Percentiles rank a stretch among this genome's conserved stretches.
phyloP scores from a whole-genome alignment of 2,888 invertebrate genomes.

The Hesperia comma region DNA sequence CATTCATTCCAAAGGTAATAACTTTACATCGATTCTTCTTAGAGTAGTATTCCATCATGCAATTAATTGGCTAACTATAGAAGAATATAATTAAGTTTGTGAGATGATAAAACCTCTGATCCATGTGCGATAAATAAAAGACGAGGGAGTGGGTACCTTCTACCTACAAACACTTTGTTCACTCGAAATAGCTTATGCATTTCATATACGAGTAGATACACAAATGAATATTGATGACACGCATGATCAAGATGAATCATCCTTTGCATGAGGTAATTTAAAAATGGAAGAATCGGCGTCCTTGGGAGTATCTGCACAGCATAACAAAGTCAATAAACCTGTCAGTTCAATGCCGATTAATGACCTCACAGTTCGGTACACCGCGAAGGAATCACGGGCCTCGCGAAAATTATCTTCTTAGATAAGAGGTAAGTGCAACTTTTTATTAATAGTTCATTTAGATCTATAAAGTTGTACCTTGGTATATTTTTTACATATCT shows the following conservation, averaged over 20 bases:
- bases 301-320: conserved; percentile 27
- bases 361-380: conserved; percentile 14
- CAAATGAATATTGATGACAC: conserved; percentile 33
- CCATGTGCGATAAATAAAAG: conserved; percentile 17
- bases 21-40: not conserved
- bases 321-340: conserved; percentile 28
- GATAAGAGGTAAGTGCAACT: not conserved
- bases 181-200: conserved; percentile 12
- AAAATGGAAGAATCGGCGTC: conserved; percentile 31
- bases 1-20: not conserved
- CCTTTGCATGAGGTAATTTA: conserved; percentile 31
- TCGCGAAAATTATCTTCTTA: conserved; percentile 8
- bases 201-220: not conserved
- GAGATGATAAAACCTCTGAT: not conserved
- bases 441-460: not conserved
- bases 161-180: conserved; percentile 8
- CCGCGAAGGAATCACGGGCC: not conserved
- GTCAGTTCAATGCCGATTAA: conserved; percentile 34
- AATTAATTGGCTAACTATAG: conserved; percentile 3
- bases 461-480: not conserved
- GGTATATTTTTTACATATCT: not conserved
- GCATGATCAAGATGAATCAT: conserved; percentile 34
- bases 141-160: not conserved
- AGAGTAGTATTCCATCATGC: conserved; percentile 2
- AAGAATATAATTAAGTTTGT: not conserved